These are phyloP conservation scores for Anastrepha obliqua DNA, from an alignment of 1,140 invertebrate species.

Conservation along the genomic window DNA sequence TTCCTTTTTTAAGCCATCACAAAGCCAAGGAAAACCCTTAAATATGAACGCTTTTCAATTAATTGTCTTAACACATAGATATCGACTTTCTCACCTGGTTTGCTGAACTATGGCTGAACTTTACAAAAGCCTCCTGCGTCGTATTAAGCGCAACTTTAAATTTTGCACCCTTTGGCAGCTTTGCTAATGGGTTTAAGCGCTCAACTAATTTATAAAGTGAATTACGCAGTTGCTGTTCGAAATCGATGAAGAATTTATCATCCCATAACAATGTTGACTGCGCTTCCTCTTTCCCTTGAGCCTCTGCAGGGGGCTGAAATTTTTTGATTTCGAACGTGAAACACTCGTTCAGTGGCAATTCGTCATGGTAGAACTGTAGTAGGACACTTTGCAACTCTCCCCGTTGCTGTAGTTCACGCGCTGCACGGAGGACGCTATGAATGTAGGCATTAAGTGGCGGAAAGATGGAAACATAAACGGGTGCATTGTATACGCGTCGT, in stretches of 20 bases:
- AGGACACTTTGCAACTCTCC: conserved; percentile 61
- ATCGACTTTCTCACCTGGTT: conserved; percentile 60
- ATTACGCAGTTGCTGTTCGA: conserved; percentile 66
- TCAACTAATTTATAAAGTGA: conserved; percentile 64
- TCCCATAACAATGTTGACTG: conserved; percentile 54
- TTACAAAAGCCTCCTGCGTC: conserved; percentile 64
- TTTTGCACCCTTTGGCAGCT: conserved; percentile 60
- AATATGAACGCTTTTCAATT: not conserved
- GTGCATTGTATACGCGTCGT: conserved; percentile 66
- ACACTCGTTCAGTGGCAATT: conserved; percentile 60
- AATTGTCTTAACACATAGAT: not conserved
- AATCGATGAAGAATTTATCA: conserved; percentile 63
- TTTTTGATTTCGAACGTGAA: conserved; percentile 58
- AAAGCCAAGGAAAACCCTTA: conserved; percentile 69
- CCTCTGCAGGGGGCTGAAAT: not conserved
- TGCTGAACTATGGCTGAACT: conserved; percentile 64
- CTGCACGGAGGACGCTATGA: conserved; percentile 60
- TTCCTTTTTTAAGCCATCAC: conserved; percentile 1
- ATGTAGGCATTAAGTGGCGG: conserved; percentile 68
- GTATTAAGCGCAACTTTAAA: conserved; percentile 70
- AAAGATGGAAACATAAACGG: conserved; percentile 65
- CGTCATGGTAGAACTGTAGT: conserved; percentile 63
- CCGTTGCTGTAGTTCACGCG: conserved; percentile 60
- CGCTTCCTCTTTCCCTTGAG: not conserved
- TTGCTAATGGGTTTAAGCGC: conserved; percentile 63